Base-by-base conservation (phyloP, 2,113 vertebrate genomes). In the Corythornis madagascariensis region DNA sequence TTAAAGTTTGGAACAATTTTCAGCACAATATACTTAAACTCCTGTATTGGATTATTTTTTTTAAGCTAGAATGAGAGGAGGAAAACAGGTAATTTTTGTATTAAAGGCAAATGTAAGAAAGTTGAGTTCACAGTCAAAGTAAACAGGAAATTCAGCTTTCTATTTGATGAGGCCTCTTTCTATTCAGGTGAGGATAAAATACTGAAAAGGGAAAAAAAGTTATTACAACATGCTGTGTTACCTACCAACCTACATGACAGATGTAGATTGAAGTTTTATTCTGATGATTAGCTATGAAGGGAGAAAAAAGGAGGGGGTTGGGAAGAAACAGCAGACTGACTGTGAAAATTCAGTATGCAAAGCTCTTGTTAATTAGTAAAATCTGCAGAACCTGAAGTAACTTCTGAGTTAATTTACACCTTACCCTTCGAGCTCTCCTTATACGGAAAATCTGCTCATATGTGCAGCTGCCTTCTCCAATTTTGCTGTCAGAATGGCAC, bases 331-430 rank as follows among this genome's bases (percentile, higher is more conserved):
- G 20, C 85, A 95, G 89, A 65, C 48, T 90, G 80, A 89, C 82
- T 93, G 66, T 90, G 94, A 95, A 96, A 88, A 92, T 65, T 56
- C 73, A 91, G 45, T 88, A 84, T 81, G 87, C 61, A 94, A 81
- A 92, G 65, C 93, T 94, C 79, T 88, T 74, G 64, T 91, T 96
- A 96, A 95, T 95, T 95, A 83, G 85, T 78, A 89, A 94, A 92
- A 95, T 94, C 69, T 92, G 82, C 91, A 95, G 87, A 94, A 93
- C 87, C 84, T 94, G 84, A 96, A 96, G 84, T 89, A 90, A 92
- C 74, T 94, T 94, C 82, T 92, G 64, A 94, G 90, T 92, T 94
- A 95, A 96, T 95, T 91, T 96, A 89, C 87, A 67, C 67, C 25
- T 52, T 91, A 87, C 43, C 84, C 87, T 91, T 85, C 67, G 55